Evolutionary conservation across 2,888 invertebrate species (phyloP), one percentile per base, ranked within the genome.

Genomic region (Stenoptilia bipunctidactyla): DNA sequence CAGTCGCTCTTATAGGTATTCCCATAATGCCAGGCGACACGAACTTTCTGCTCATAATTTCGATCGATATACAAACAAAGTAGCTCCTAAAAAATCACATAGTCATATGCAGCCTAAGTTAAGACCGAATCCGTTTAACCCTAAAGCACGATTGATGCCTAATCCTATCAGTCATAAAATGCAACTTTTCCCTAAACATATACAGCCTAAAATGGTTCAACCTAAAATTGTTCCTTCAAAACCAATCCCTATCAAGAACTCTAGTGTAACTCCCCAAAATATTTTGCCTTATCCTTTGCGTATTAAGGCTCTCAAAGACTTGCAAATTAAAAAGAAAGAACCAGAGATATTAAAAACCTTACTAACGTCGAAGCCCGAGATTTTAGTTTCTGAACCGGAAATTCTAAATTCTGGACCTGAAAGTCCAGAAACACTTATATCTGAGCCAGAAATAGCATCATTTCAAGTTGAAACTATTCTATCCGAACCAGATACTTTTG

Each of bases 281-380:
- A 79, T 68, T 54, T 57, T 80, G 43, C 80, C 83, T 10, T 84
- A 83, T 54, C 84, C 84, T 2, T 60, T 85, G 35, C 72, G 85
- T 14, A 84, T 84, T 37, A 80, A 83, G 60, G 83, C 84, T 4
- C 61, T 85, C n/a, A 83, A 82, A 51, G 85, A 85, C 52, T 65
- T 84, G 40, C 84, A 84, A 62, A 83, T 77, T 40, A 83, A 76
- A 55, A 79, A 80, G 52, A 82, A 79, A 45, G 80, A 83, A 55
- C 85, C 85, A 2, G 80, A 85, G 50, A 85, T 85, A 48, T 59
- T 85, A n/a, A 85, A 85, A 54, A 82, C 84, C 2, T 57, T 85
- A 38, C 56, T 85, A 13, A 84, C 85, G 5, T 51, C 82, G 1
- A 82, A 80, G 54, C 82, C 83, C 0, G 83, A 85, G 53, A 68